These are phyloP conservation scores for Diplazon laetatorius DNA, from an alignment of 2,888 invertebrate genomes.

Conservation along the genomic window DNA sequence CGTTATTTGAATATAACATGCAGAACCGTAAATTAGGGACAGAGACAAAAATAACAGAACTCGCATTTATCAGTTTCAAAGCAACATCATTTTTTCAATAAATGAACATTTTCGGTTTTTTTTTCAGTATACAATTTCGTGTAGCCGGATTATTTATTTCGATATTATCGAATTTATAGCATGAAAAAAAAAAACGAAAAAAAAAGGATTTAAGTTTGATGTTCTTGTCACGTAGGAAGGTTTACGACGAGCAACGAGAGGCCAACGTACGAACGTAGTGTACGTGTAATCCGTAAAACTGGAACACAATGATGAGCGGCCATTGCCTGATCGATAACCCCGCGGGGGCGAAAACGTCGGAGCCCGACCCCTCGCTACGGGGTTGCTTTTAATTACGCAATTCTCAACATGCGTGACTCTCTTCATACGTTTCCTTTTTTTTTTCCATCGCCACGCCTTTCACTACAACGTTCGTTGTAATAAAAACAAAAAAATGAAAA, in stretches of 20 bases:
- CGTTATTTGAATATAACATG: too few species aligned
- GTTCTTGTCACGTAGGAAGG: too few species aligned
- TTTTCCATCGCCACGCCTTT: not conserved
- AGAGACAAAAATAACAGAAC: too few species aligned
- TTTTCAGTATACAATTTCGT: too few species aligned
- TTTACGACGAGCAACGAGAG: not conserved
- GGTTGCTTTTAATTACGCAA: conserved; percentile 2
- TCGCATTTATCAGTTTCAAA: too few species aligned
- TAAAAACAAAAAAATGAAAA: not conserved
- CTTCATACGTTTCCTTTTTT: not conserved
- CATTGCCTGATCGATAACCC: not conserved
- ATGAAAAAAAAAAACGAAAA: too few species aligned
- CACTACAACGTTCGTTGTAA: not conserved
- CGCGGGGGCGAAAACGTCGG: not conserved
- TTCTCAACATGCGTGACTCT: not conserved
- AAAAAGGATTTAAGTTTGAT: too few species aligned
- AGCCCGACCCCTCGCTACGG: not conserved
- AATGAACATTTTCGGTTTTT: too few species aligned
- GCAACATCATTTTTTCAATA: too few species aligned
- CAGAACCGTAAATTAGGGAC: too few species aligned
- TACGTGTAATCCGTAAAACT: conserved; percentile 10
- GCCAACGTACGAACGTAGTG: conserved; percentile 4
- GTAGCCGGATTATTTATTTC: too few species aligned
- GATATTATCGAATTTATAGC: too few species aligned
- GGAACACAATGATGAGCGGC: conserved; percentile 15